Conservation (phyloP, 2,797 vertebrate species). For the Kryptopterus vitreolus region DNA sequence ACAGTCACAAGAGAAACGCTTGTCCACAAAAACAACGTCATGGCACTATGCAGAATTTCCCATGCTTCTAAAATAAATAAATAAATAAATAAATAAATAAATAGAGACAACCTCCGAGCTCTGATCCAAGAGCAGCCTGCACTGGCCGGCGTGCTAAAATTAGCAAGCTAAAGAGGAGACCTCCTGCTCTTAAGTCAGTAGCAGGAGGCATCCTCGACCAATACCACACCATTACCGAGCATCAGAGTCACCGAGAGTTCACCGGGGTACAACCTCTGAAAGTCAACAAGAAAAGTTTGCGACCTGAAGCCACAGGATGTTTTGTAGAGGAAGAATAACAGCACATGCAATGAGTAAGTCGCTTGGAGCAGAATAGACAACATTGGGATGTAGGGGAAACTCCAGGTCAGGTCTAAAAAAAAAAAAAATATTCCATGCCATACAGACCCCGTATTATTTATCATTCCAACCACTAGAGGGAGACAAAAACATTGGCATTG, state of each 20-base stretch:
- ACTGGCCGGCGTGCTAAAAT: slow-evolving; percentile 23
- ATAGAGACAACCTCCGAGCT: slow-evolving; percentile 4
- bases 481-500: slow-evolving; percentile 58
- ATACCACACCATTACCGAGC: slow-evolving; percentile 53
- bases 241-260: slow-evolving; percentile 71
- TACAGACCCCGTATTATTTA: slow-evolving; percentile 42
- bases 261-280: slow-evolving; percentile 72
- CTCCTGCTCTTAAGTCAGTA: slow-evolving; percentile 40
- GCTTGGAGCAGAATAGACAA: slow-evolving; percentile 74
- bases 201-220: slow-evolving; percentile 41
- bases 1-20: slow-evolving; percentile 27
- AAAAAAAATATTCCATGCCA: slow-evolving; percentile 79
- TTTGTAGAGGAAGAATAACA: slow-evolving; percentile 78
- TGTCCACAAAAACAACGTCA: slow-evolving; percentile 32
- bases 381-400: slow-evolving; percentile 79
- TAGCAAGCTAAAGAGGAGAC: slow-evolving; percentile 18
- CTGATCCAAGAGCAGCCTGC: slow-evolving; percentile 18
- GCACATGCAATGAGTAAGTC: slow-evolving; percentile 78
- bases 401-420: slow-evolving; percentile 80
- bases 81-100: too few species aligned
- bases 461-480: slow-evolving; percentile 70
- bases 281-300: slow-evolving; percentile 75
- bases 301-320: slow-evolving; percentile 83
- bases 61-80: slow-evolving; percentile 1
- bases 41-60: slow-evolving; percentile 40